Evolutionary conservation across 2,113 vertebrate genomes (phyloP).

Genomic region (Mungos mungo): DNA sequence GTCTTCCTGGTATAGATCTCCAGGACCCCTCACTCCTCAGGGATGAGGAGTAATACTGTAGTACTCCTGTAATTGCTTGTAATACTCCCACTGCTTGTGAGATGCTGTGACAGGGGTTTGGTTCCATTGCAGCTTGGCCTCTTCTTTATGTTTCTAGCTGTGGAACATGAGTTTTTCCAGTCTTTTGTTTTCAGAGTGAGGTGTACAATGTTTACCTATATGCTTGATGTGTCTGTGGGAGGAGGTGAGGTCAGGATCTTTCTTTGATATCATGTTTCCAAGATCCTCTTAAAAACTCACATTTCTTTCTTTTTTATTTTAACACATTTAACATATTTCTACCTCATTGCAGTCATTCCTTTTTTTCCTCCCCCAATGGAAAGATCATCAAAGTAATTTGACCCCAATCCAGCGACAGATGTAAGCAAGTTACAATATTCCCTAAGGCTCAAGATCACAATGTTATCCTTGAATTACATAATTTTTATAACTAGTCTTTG

Average conservation of each 20-base stretch:
- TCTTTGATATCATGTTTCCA: not conserved
- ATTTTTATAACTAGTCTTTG: too few species aligned
- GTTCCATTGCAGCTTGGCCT: not conserved
- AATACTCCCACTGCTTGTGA: not conserved
- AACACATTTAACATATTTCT: not conserved
- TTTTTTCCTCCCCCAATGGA: not conserved
- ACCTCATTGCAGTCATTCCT: not conserved
- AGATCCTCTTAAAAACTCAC: not conserved
- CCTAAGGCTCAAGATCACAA: too few species aligned
- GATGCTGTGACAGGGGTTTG: not conserved
- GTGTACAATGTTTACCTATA: not conserved
- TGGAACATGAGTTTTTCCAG: not conserved
- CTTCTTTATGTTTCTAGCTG: not conserved
- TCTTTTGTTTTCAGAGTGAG: not conserved
- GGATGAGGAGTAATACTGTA: not conserved
- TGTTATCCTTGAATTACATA: too few species aligned
- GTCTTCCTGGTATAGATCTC: not conserved
- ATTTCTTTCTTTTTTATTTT: not conserved
- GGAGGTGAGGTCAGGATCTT: not conserved
- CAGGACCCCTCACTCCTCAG: not conserved
- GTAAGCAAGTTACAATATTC: too few species aligned
- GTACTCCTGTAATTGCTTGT: not conserved
- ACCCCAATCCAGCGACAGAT: too few species aligned
- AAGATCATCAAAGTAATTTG: too few species aligned
- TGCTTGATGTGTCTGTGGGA: not conserved